Evolutionary conservation across 1,140 invertebrate genomes (phyloP).

Genomic region (Stegodyphus mimosarum): DNA sequence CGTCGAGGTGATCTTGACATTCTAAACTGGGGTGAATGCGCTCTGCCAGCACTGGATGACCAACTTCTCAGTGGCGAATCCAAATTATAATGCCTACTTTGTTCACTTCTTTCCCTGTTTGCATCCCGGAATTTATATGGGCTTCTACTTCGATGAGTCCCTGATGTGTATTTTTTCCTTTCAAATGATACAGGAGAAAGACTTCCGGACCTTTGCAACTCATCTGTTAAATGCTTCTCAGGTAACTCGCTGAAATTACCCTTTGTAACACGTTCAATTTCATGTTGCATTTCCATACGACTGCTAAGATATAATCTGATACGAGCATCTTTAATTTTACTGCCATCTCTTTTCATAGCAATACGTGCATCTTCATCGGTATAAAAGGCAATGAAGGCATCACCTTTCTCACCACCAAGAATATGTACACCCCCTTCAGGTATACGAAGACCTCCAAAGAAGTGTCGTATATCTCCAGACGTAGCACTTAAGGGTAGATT

Average conservation of each 20-base stretch:
- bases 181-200: no score
- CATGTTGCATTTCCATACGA: slow-evolving; percentile 93
- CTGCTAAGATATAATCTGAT: slow-evolving; percentile 90
- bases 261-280: slow-evolving; percentile 68
- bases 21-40: neutral
- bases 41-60: neutral
- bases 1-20: slow-evolving; percentile 11
- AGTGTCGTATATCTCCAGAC: slow-evolving; percentile 94
- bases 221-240: no score
- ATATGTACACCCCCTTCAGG: slow-evolving; percentile 99
- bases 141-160: no score
- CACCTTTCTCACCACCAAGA: slow-evolving; percentile 95
- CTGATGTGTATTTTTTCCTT: no score
- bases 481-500: slow-evolving; percentile 97
- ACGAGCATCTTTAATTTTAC: slow-evolving; percentile 87
- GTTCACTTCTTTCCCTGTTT: no score
- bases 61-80: neutral
- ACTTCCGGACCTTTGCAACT: no score
- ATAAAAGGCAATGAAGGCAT: slow-evolving; percentile 98
- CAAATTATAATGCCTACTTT: no score
- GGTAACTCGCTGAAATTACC: neutral
- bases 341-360: slow-evolving; percentile 90
- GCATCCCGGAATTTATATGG: no score
- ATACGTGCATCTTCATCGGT: slow-evolving; percentile 97
- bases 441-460: slow-evolving; percentile 93